These are phyloP conservation scores for Adelosebastes latens DNA, from an alignment of 2,797 vertebrate genomes.

Conservation along the genomic window DNA sequence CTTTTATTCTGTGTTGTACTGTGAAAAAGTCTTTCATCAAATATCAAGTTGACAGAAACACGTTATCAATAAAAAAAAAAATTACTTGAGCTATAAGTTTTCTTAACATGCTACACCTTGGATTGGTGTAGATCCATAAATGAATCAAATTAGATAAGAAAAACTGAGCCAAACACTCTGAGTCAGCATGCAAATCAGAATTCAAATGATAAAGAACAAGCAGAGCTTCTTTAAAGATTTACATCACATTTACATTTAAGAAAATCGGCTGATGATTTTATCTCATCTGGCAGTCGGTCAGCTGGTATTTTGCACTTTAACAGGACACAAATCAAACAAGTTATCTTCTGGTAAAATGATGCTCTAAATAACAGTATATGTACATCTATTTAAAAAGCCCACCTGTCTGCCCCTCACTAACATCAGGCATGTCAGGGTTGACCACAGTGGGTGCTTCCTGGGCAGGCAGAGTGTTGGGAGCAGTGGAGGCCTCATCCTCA, in stretches of 20 bases:
- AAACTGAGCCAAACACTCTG: background rate
- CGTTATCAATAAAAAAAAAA: too few species aligned
- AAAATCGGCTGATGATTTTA: background rate
- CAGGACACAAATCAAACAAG: background rate
- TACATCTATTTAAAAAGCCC: background rate
- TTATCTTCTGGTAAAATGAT: background rate
- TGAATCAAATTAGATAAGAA: background rate
- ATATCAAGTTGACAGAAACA: background rate
- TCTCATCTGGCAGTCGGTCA: background rate
- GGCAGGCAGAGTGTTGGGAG: slow-evolving; percentile 13
- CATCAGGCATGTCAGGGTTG: slow-evolving; percentile 14
- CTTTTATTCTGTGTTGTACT: background rate
- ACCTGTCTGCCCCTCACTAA: slow-evolving; percentile 27
- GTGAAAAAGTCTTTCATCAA: background rate
- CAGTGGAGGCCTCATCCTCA: slow-evolving; percentile 66
- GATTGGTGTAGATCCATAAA: background rate
- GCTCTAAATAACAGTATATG: background rate
- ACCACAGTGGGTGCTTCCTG: slow-evolving; percentile 26
- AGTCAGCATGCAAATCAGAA: slow-evolving; percentile 20
- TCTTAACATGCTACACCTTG: background rate
- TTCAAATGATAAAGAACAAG: background rate
- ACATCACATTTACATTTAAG: slow-evolving; percentile 49
- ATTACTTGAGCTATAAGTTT: background rate
- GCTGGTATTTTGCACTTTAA: background rate
- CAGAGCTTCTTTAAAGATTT: background rate